A percentile compares a stretch with the other conserved stretches of the same genome.
phyloP scores from a whole-genome alignment of 1,140 invertebrate species.

The Drosophila equinoxialis region DNA sequence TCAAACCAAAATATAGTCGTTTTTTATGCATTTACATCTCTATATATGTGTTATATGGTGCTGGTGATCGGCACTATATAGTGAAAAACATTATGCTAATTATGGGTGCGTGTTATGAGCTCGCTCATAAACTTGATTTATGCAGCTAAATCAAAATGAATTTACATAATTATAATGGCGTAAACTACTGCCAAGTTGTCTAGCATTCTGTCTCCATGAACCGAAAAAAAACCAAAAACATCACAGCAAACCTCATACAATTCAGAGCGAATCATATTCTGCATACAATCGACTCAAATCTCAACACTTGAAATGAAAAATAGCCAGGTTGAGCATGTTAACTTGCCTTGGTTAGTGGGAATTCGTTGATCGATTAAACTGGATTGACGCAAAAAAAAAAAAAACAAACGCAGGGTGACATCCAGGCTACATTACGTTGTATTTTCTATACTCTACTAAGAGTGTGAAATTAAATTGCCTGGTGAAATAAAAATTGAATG shows the following conservation, averaged over 20 bases:
- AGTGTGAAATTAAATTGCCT: too few species aligned
- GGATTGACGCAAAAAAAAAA: constrained; percentile 54
- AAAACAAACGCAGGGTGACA: constrained; percentile 28
- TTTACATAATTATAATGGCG: constrained; percentile 76
- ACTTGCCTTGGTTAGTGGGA: constrained; percentile 36
- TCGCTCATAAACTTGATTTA: constrained; percentile 64
- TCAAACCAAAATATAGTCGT: background rate
- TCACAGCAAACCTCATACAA: background rate
- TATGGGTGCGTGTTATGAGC: constrained; percentile 41
- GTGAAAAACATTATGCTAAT: constrained; percentile 64
- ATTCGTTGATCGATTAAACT: constrained; percentile 63
- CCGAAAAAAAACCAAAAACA: constrained; percentile 23
- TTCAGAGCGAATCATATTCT: constrained; percentile 30
- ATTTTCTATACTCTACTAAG: background rate
- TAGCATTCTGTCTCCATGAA: constrained; percentile 16
- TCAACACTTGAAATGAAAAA: constrained; percentile 46
- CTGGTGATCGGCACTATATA: background rate
- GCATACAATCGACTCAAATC: constrained; percentile 39
- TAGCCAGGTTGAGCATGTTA: constrained; percentile 34
- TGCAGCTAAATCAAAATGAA: constrained; percentile 44
- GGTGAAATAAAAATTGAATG: too few species aligned
- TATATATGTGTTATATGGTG: constrained; percentile 10
- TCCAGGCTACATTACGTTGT: background rate
- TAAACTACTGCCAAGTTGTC: constrained; percentile 60
- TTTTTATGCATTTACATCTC: constrained; percentile 7